Evolutionary conservation across 2,888 invertebrate genomes (phyloP), one percentile per base, ranked within the genome.

Genomic region (Amphipyra berbera): DNA sequence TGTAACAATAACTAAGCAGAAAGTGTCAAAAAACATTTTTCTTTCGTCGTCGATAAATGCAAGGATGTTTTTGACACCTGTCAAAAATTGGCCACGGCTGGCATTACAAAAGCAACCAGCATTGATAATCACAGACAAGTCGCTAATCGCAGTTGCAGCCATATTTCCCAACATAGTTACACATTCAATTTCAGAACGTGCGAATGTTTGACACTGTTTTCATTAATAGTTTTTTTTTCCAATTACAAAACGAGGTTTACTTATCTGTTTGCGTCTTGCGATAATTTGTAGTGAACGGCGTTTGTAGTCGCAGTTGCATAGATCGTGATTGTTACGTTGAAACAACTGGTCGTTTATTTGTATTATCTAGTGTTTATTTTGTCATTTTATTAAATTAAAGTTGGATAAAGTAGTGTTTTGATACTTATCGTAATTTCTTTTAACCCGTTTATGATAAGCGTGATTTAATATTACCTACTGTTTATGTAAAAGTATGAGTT

Each of bases 91-190:
- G 57, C 6, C 46, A 40, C 44, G 35, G 33, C 10, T 62, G 35
- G 40, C 45, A 4, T 48, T 64, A 61, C 37, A 63, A 73, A 73
- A 46, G 15, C 33, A 57, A 61, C 44, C 14, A n/a, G 37, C 50
- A 47, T 66, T 54, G 41, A 63, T 60, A 61, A 71, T 68, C 30
- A 48, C 53, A 46, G 35, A 50, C 54, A 56, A 44, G 41, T 63
- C 13, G 42, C 54, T 48, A 21, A 21, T 21, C 21, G 30, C 30
- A 64, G 50, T 68, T 55, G 50, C 38, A 45, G 61, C 45, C 54
- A 64, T 65, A 73, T 78, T 79, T 75, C 75, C 56, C 73, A 78
- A 78, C 53, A 47, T 38, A 58, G 68, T 65, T 74, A 76, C 61
- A 70, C 64, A 70, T 62, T 52, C 46, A 42, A 49, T 66, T 75